Evolutionary conservation across 2,113 vertebrate species (phyloP).

Genomic region (Pygoscelis antarcticus): DNA sequence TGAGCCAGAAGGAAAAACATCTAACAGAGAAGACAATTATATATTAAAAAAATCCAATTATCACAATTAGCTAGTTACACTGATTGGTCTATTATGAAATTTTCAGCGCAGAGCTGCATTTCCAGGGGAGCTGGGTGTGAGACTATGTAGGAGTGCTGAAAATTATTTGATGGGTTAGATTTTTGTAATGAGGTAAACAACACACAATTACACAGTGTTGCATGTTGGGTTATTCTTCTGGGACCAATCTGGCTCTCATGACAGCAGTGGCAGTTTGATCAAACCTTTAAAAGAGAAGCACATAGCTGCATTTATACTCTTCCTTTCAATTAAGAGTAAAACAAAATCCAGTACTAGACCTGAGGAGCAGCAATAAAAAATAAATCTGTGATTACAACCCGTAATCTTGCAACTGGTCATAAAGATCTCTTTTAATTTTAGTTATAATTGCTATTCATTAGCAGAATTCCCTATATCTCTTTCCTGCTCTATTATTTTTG

Average conservation of each 20-base stretch:
- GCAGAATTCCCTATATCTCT: background rate
- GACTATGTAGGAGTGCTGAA: constrained; percentile 29
- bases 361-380: background rate
- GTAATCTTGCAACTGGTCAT: background rate
- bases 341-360: background rate
- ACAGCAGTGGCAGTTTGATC: constrained; percentile 44
- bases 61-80: constrained; percentile 68
- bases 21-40: constrained; percentile 63
- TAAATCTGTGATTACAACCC: background rate
- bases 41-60: constrained; percentile 67
- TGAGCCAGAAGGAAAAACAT: constrained; percentile 60
- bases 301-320: background rate
- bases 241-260: constrained; percentile 22
- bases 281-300: constrained; percentile 29
- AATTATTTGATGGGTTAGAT: constrained; percentile 53
- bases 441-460: constrained; percentile 2
- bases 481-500: background rate
- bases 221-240: constrained; percentile 33
- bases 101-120: constrained; percentile 9
- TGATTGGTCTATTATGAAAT: constrained; percentile 54
- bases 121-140: constrained; percentile 39
- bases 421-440: constrained; percentile 13
- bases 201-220: constrained; percentile 31
- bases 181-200: constrained; percentile 63
- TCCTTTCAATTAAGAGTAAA: constrained; percentile 42